phyloP scores from a whole-genome alignment of 1,140 invertebrate species.

The Neotoxoptera formosana region DNA sequence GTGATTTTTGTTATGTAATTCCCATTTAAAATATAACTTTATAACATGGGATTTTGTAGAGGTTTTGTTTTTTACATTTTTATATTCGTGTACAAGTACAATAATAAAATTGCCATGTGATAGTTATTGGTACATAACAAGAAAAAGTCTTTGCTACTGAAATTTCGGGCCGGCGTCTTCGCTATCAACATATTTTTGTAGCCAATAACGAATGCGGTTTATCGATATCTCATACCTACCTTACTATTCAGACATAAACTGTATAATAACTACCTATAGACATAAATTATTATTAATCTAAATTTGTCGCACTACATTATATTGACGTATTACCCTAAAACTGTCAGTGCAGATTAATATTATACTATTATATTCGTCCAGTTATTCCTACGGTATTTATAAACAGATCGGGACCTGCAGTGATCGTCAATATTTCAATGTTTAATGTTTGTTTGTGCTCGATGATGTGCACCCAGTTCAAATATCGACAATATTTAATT shows the following conservation, averaged over 20 bases:
- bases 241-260: neutral
- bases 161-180: neutral
- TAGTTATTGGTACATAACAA: neutral
- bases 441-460: neutral
- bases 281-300: neutral
- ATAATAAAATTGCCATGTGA: neutral
- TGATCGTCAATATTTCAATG: neutral
- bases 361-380: neutral
- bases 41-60: neutral
- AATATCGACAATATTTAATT: neutral
- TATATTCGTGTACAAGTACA: neutral
- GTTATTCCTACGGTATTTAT: neutral
- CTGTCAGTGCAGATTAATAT: neutral
- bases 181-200: neutral
- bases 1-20: slow-evolving; percentile 41
- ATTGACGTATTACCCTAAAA: neutral
- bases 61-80: neutral
- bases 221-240: neutral
- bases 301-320: neutral
- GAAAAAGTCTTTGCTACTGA: neutral
- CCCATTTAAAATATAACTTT: neutral
- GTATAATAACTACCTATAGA: neutral
- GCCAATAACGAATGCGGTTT: neutral
- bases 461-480: neutral
- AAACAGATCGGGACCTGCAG: neutral